Evolutionary conservation across 35 echinoderm and acorn worm genomes (phyloP).

Genomic region (Ptychodera flava): DNA sequence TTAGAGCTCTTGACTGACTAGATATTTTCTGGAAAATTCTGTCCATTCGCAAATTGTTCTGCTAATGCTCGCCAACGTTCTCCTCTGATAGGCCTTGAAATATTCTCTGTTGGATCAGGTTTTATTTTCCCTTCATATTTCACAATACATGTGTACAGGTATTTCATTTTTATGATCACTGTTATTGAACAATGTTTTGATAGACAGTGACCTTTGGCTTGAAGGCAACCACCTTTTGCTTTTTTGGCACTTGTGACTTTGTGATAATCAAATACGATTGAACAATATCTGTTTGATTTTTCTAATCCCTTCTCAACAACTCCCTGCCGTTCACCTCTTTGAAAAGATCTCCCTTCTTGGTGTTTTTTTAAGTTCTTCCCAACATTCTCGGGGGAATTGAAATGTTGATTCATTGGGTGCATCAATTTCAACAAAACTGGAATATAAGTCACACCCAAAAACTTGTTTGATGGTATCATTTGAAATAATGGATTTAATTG

Average conservation of each 20-base stretch:
- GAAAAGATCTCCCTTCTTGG: slow-evolving; percentile 28
- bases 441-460: neutral
- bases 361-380: neutral
- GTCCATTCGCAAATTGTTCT: neutral
- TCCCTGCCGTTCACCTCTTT: slow-evolving; percentile 14
- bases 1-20: slow-evolving; percentile 19
- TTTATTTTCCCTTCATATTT: slow-evolving; percentile 14
- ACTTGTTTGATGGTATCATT: neutral
- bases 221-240: slow-evolving; percentile 1
- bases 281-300: slow-evolving; percentile 24
- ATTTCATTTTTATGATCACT: neutral
- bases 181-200: slow-evolving; percentile 8
- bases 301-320: neutral
- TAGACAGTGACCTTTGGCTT: slow-evolving; percentile 6
- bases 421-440: neutral
- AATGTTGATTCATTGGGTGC: neutral
- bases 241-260: neutral
- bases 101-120: slow-evolving; percentile 1
- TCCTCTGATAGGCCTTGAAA: slow-evolving; percentile 6
- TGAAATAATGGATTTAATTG: neutral
- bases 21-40: slow-evolving; percentile 27
- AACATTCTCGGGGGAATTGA: neutral
- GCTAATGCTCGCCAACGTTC: neutral
- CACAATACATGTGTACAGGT: neutral
- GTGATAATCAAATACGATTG: slow-evolving; percentile 22